Base-by-base conservation (phyloP, 2,797 vertebrate species). In the Argentina silus region DNA sequence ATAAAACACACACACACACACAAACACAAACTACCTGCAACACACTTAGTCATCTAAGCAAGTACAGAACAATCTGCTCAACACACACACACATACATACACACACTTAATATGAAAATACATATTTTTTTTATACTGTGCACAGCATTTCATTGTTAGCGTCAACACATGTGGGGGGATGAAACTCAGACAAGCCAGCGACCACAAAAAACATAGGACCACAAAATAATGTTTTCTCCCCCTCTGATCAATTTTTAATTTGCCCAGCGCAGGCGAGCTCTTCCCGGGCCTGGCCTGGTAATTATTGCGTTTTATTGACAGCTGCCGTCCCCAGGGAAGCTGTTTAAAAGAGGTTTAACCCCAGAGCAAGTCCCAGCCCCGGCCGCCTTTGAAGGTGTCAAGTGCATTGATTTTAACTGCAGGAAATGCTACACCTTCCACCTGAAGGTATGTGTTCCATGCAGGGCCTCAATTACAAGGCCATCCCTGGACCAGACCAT, bases 291-390 rank as follows among this genome's bases (percentile, higher is more conserved):
- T 83, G 84, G 85, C 78, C 86, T 90, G 91, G 91, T 96, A 96
- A 97, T 96, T 95, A 97, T 94, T 94, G 92, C 83, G 86, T 92
- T 94, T 95, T 96, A 97, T 95, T 97, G 96, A 97, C 94, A 94
- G 94, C 87, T 90, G 90, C 91, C 93, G 92, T 94, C 94, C 93
- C 92, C 85, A 77, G 93, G 94, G 94, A 96, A 91, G 91, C 94
- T 94, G 96, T 95, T 96, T 96, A 93, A 95, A 95, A 91, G 89
- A 96, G 95, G 93, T 96, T 97, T 96, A 97, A 97, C 94, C 94
- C 93, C 87, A 91, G 93, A 96, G 93, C 93, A 96, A 95, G 93
- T 95, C 90, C 87, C 90, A 89, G 92, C 91, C 94, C 93, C 88
- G 90, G 73, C 76, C 79, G 83, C 92, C 95, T 96, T 95, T 96